Base-by-base conservation (phyloP, 2,113 vertebrate genomes). In the Hyla sarda region DNA sequence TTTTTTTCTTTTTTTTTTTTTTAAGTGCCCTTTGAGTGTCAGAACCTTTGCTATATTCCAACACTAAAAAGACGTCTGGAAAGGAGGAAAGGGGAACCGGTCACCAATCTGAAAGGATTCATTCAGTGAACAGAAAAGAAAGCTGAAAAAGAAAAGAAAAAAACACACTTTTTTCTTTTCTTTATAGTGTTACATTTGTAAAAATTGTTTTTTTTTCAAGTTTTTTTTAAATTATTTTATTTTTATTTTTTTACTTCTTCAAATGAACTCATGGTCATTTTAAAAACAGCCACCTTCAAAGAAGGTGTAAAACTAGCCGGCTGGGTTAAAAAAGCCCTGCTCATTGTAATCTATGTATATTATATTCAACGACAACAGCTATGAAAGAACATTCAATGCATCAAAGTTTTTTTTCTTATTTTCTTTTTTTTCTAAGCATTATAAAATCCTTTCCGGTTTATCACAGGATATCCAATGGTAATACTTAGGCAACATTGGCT, bases 401-500 rank as follows among this genome's bases (percentile, higher is more conserved):
- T 96, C 95, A 95, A 96, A 96, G 94, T 90, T 95, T 94, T 95
- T 93, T 92, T 93, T 93, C 92, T 95, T 16, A 50, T 28, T 10
- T 87, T 86, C 88, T 88, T 90, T 93, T 93, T 95, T 94, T 94
- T 95, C 94, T 96, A 95, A 96, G 95, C 94, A 92, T 96, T 96
- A 96, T 96, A 96, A 96, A 96, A 96, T 95, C 94, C 94, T 93
- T 94, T 96, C 94, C 96, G 95, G 90, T 97, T 97, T 96, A 96
- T 95, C 91, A 95, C 94, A 96, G 95, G 95, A 95, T 95, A 94
- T 95, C 93, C 94, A 95, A 96, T 97, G 95, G 97, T 99, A 98
- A 98, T 99, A 99, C 98, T 99, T 97, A 99, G 98, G 98, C 98
- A 99, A 98, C 98, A 96, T 96, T 97, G 98, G 98, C 98, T 99